phyloP scores from a whole-genome alignment of 2,888 invertebrate genomes.

The Caenorhabditis auriculariae region DNA sequence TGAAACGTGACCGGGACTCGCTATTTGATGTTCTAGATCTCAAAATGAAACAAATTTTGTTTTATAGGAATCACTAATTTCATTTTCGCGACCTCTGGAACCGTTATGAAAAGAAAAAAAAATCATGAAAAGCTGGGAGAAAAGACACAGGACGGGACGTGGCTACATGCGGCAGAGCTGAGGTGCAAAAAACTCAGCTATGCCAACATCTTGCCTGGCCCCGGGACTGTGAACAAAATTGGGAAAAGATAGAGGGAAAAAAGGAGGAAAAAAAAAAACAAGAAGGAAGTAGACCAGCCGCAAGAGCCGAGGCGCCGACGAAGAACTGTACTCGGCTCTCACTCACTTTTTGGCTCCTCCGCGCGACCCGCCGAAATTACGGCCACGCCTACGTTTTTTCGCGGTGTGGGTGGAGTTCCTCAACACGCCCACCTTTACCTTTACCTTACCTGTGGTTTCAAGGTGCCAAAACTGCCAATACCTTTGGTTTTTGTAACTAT shows the following conservation, averaged over 20 bases:
- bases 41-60: too few relatives aligned
- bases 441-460: too few relatives aligned
- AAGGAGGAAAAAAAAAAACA: not conserved
- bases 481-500: too few relatives aligned
- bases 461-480: too few relatives aligned
- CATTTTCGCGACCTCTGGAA: not conserved
- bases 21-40: not conserved
- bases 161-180: conserved; percentile 65
- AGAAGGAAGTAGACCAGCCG: conserved; percentile 3
- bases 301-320: not conserved
- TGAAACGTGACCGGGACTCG: not conserved
- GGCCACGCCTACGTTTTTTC: conserved; percentile 1
- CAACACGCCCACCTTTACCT: too few relatives aligned
- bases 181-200: conserved; percentile 62
- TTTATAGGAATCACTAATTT: too few relatives aligned
- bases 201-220: conserved; percentile 67
- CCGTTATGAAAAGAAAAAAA: not conserved
- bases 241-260: conserved; percentile 2
- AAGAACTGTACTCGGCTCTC: too few relatives aligned
- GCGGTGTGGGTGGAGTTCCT: not conserved
- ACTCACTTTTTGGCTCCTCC: too few relatives aligned
- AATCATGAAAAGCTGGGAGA: not conserved
- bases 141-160: conserved; percentile 12
- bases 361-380: not conserved
- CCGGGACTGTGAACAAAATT: conserved; percentile 13